phyloP scores from a whole-genome alignment of 2,113 vertebrate genomes.

The Herpetotheres cachinnans region DNA sequence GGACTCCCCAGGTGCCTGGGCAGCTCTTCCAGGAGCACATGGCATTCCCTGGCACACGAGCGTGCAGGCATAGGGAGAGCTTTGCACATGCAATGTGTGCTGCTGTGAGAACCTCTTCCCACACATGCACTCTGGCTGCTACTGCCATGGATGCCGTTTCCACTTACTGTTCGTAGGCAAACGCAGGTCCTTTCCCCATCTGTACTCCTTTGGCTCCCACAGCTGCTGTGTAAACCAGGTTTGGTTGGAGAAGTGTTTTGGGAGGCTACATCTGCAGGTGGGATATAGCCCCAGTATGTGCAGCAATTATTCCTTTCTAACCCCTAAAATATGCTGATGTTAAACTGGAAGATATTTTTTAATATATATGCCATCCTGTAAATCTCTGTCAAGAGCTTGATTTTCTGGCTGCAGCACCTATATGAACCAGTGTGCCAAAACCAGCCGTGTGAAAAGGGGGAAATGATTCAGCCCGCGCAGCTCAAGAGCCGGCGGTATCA shows the following conservation, averaged over 20 bases:
- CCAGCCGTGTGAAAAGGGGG: not conserved
- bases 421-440: not conserved
- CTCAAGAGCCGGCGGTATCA: not conserved
- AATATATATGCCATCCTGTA: not conserved
- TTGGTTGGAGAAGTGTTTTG: not conserved
- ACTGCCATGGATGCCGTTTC: not conserved
- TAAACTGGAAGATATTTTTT: not conserved
- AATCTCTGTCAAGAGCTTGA: not conserved
- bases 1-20: not conserved
- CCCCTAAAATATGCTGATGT: not conserved
- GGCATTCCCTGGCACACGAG: rapidly evolving
- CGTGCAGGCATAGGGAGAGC: no score
- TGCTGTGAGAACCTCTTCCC: not conserved
- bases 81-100: not conserved
- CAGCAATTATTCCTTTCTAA: not conserved
- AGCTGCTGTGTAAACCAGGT: not conserved
- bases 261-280: not conserved
- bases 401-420: not conserved
- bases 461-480: no score
- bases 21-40: not conserved
- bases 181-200: rapidly evolving
- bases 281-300: not conserved
- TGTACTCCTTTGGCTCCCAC: not conserved
- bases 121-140: rapidly evolving
- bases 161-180: rapidly evolving